phyloP scores from a whole-genome alignment of 2,888 invertebrate species.

The Hirtodrosophila confusa region DNA sequence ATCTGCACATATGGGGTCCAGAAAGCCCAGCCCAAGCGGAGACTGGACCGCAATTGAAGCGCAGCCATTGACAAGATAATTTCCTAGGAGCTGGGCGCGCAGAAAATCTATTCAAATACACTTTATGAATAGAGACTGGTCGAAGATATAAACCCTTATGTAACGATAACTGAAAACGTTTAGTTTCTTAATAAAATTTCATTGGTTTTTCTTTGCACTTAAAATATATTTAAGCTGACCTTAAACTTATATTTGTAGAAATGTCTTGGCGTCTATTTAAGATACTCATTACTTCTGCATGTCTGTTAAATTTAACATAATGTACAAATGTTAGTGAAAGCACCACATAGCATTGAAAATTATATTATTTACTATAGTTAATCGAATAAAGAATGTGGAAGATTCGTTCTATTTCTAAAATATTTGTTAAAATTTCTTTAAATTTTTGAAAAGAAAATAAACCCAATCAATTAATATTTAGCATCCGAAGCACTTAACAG shows the following conservation, averaged over 20 bases:
- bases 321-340: too few relatives aligned
- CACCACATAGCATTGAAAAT: neutral
- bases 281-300: too few relatives aligned
- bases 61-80: constrained; percentile 76
- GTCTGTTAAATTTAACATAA: too few relatives aligned
- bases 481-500: too few relatives aligned
- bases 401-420: too few relatives aligned
- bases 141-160: neutral
- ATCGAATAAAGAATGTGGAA: too few relatives aligned
- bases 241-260: too few relatives aligned
- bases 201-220: neutral
- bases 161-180: neutral
- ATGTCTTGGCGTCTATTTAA: too few relatives aligned
- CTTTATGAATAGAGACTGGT: constrained; percentile 8
- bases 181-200: neutral
- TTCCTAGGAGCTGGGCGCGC: constrained; percentile 64
- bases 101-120: constrained; percentile 60
- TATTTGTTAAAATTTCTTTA: too few relatives aligned
- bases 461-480: too few relatives aligned
- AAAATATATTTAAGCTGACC: neutral
- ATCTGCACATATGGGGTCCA: constrained; percentile 35
- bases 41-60: constrained; percentile 70
- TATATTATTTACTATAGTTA: too few relatives aligned
- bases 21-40: constrained; percentile 40
- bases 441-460: too few relatives aligned